Conservation (phyloP, 64 coral and sea anemone genomes). For the Montipora sp. region DNA sequence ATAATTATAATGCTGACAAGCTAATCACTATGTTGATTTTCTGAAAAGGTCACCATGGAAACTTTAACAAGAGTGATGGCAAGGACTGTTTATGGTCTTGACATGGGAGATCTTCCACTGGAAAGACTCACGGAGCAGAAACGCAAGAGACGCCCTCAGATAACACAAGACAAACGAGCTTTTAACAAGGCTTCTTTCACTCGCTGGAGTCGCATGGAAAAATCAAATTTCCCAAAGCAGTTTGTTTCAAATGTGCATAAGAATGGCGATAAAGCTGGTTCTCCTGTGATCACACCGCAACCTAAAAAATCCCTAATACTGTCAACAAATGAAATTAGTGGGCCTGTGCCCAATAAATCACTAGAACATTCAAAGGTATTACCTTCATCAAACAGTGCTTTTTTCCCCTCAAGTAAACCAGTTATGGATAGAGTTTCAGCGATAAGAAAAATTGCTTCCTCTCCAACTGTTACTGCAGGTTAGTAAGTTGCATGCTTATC, state of each 20-base stretch:
- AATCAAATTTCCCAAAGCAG: conserved; percentile 3
- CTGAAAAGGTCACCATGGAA: conserved; percentile 82
- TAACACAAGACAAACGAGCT: conserved; percentile 20
- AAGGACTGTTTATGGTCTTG: conserved; percentile 79
- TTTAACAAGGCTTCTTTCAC: conserved; percentile 79
- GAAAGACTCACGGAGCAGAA: conserved; percentile 95
- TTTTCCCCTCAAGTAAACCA: background rate
- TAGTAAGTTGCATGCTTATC: background rate
- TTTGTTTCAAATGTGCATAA: background rate
- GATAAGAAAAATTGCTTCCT: conserved; percentile 6
- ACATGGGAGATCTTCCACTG: conserved; percentile 90
- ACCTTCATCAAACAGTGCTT: background rate
- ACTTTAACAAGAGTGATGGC: conserved; percentile 92
- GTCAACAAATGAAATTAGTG: background rate
- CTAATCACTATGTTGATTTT: background rate
- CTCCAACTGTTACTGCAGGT: conserved; percentile 71
- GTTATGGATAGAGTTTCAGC: background rate
- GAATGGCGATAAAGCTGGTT: background rate
- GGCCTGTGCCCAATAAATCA: background rate
- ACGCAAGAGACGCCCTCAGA: conserved; percentile 71
- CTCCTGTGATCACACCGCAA: background rate
- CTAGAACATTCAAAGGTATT: background rate
- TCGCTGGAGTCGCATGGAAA: conserved; percentile 86
- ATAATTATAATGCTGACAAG: background rate
- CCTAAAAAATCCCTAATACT: background rate